Percentiles rank a stretch among this genome's conserved stretches.
Evolutionary conservation across 2,797 vertebrate species (phyloP).

Genomic region (Pipistrellus pipistrellus): DNA sequence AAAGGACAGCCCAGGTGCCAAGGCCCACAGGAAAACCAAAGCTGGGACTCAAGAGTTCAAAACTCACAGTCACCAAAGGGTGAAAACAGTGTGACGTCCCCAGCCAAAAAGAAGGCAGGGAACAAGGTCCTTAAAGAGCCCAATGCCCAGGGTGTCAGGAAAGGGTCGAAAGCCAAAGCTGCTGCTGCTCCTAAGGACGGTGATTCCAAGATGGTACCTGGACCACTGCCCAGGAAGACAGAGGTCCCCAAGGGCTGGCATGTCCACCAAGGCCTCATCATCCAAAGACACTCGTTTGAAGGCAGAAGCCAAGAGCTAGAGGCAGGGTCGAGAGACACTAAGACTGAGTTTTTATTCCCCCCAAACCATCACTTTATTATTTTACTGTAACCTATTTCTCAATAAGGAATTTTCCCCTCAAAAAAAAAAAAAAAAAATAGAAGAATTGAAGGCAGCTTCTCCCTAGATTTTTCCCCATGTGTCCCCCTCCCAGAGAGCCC

Average conservation of each 20-base stretch:
- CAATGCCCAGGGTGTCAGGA: neutral
- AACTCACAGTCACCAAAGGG: accelerated
- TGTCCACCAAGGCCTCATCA: neutral
- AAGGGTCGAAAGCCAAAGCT: neutral
- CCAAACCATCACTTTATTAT: neutral
- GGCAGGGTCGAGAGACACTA: neutral
- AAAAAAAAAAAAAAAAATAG: neutral
- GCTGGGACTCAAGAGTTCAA: neutral
- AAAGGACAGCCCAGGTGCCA: neutral
- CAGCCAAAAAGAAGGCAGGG: slow-evolving; percentile 28
- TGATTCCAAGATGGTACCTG: neutral
- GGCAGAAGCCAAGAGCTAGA: neutral
- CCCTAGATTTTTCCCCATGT: neutral
- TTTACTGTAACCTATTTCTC: slow-evolving; percentile 66
- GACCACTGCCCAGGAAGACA: neutral
- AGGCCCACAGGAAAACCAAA: slow-evolving; percentile 4
- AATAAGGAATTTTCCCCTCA: slow-evolving; percentile 68
- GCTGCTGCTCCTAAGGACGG: neutral
- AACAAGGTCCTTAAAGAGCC: neutral
- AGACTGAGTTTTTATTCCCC: slow-evolving; percentile 57
- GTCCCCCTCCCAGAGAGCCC: neutral
- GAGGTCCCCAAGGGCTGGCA: neutral
- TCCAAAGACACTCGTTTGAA: neutral
- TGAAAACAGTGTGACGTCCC: neutral
- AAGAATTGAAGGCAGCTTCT: neutral